Percentiles rank a stretch among this genome's conserved stretches.
phyloP scores from a whole-genome alignment of 1,140 invertebrate species.

The Trachelipus rathkii region DNA sequence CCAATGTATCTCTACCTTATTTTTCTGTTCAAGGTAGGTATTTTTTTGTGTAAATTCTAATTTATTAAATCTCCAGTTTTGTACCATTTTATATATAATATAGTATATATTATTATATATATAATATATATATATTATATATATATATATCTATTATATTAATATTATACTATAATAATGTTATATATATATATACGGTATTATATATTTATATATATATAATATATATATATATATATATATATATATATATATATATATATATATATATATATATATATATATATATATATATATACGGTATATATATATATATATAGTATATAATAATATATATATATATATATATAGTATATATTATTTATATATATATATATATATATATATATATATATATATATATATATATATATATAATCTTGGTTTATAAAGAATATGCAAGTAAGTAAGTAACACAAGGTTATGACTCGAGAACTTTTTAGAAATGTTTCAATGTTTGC shows the following conservation, averaged over 20 bases:
- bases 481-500: too few relatives aligned
- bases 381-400: not conserved
- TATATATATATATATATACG: not conserved
- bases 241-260: not conserved
- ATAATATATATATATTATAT: not conserved
- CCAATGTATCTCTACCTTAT: not conserved
- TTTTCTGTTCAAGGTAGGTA: not conserved
- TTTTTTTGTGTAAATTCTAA: not conserved
- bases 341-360: not conserved
- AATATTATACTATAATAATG: not conserved
- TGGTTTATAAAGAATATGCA: too few relatives aligned
- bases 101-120: too few relatives aligned
- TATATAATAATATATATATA: too few relatives aligned
- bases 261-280: constrained; percentile 2
- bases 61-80: not conserved
- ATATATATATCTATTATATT: not conserved
- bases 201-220: too few relatives aligned
- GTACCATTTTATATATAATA: too few relatives aligned
- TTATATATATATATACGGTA: not conserved
- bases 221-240: not conserved
- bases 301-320: not conserved
- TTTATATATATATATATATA: not conserved
- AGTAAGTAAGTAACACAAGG: too few relatives aligned
- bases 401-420: too few relatives aligned
- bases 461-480: too few relatives aligned